These are phyloP conservation scores for Gari tellinella DNA, from an alignment of 2,888 invertebrate species.

Conservation along the genomic window DNA sequence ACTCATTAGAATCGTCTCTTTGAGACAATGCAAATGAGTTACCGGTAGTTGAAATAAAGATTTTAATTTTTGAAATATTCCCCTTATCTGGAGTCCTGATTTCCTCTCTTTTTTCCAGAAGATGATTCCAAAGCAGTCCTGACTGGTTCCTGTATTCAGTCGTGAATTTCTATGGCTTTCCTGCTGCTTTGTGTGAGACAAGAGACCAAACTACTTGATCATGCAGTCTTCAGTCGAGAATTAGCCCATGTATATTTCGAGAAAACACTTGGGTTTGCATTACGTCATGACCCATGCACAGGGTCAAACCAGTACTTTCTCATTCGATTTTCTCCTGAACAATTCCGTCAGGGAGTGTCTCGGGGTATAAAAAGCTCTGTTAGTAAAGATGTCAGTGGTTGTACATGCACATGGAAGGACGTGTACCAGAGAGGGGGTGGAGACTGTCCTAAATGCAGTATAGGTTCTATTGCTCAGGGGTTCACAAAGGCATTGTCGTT, in stretches of 20 bases:
- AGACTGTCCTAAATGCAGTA: background rate
- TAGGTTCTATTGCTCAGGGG: background rate
- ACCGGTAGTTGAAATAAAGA: no score
- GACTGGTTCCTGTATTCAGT: no score
- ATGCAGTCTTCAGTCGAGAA: constrained; percentile 54
- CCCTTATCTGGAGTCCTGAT: background rate
- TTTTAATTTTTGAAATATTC: background rate
- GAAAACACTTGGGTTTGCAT: constrained; percentile 33
- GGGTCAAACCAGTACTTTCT: constrained; percentile 37
- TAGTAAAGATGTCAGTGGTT: no score
- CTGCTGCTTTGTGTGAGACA: constrained; percentile 58
- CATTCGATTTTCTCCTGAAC: constrained; percentile 12
- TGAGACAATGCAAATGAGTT: no score
- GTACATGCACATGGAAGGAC: background rate
- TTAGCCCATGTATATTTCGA: constrained; percentile 56
- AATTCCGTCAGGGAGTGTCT: no score
- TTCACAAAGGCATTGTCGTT: constrained; percentile 19
- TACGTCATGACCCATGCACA: constrained; percentile 43
- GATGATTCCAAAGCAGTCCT: background rate
- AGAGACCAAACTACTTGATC: constrained; percentile 54
- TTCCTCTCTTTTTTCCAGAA: background rate
- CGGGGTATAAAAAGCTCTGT: no score
- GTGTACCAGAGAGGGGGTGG: background rate
- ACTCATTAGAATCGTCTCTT: no score
- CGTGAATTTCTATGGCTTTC: constrained; percentile 48